phyloP scores from a whole-genome alignment of 2,888 invertebrate genomes.

The Callyntrura guangdongensis region DNA sequence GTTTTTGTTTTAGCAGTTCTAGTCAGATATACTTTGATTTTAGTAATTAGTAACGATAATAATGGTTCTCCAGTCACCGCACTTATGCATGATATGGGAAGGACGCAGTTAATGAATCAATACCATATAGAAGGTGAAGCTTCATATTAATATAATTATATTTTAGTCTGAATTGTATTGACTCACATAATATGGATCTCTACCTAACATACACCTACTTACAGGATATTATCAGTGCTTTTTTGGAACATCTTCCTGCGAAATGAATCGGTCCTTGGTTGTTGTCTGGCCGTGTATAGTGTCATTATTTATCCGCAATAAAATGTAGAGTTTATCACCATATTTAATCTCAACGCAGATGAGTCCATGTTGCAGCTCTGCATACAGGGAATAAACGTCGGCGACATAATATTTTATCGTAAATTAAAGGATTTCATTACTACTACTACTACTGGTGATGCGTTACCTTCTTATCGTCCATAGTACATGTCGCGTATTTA shows the following conservation, averaged over 20 bases:
- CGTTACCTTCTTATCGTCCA: background rate
- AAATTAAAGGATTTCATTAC: slow-evolving; percentile 12
- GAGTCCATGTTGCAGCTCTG: background rate
- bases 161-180: no score
- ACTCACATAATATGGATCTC: no score
- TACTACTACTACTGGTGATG: no score
- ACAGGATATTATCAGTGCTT: no score
- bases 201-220: no score
- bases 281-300: no score
- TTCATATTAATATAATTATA: no score
- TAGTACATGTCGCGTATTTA: background rate
- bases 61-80: no score
- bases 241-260: no score
- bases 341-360: background rate
- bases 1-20: slow-evolving; percentile 43
- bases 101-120: slow-evolving; percentile 1
- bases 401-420: background rate
- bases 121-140: background rate
- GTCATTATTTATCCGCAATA: background rate
- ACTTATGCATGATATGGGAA: no score
- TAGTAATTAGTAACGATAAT: slow-evolving; percentile 35
- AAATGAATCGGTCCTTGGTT: no score
- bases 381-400: background rate
- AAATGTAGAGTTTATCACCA: background rate
- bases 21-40: slow-evolving; percentile 36